These are phyloP conservation scores for Clavelina lepadiformis DNA, from an alignment of 23 tunicate species.

Conservation along the genomic window DNA sequence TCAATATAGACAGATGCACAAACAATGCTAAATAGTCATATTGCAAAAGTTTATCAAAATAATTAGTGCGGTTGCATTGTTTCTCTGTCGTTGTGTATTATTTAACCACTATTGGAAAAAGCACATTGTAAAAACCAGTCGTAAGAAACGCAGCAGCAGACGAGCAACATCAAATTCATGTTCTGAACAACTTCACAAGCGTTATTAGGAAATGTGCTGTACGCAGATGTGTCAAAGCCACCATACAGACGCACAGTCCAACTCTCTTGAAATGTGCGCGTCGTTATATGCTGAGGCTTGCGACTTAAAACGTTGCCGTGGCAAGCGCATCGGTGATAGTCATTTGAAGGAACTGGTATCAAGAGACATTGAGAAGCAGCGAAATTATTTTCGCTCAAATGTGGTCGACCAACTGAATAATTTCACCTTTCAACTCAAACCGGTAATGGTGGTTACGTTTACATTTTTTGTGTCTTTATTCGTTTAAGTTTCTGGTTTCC, in stretches of 20 bases:
- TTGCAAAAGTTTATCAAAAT: too few species aligned
- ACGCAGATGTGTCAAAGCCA: conserved; percentile 53
- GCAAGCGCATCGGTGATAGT: conserved; percentile 25
- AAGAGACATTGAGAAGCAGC: conserved; percentile 15
- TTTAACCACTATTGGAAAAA: too few species aligned
- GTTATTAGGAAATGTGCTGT: neutral
- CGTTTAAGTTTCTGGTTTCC: neutral
- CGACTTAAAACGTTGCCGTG: conserved; percentile 36
- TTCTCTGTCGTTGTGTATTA: too few species aligned
- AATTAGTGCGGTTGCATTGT: too few species aligned
- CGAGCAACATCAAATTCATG: too few species aligned
- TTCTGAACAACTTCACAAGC: too few species aligned
- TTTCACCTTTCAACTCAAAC: conserved; percentile 33
- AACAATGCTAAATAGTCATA: too few species aligned
- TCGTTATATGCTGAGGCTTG: conserved; percentile 73
- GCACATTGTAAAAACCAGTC: too few species aligned
- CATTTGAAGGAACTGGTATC: conserved; percentile 29
- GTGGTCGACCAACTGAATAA: conserved; percentile 56
- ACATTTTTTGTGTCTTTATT: neutral
- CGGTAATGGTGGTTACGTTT: conserved; percentile 16
- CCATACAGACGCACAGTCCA: conserved; percentile 44
- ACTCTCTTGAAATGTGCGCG: conserved; percentile 62
- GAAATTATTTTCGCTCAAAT: conserved; percentile 15
- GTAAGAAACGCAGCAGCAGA: too few species aligned
- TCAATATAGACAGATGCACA: too few species aligned